Evolutionary conservation across 2,113 vertebrate genomes (phyloP).

Genomic region (Oncorhynchus clarkii): DNA sequence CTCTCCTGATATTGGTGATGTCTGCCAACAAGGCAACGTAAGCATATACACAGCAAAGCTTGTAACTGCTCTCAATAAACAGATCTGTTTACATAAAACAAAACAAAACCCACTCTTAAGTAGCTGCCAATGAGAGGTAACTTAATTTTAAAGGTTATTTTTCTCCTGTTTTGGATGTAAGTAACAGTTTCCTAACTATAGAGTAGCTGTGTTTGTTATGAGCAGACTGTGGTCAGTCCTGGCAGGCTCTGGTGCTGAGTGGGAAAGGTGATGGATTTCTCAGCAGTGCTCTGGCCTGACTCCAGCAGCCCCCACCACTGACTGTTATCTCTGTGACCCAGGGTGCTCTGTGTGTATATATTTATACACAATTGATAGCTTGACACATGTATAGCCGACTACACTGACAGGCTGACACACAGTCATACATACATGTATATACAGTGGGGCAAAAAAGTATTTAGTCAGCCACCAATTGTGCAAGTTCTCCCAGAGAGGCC

Average conservation of each 20-base stretch:
- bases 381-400: constrained; percentile 2
- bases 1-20: constrained; percentile 13
- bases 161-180: background rate
- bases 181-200: background rate
- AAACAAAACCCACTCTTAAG: background rate
- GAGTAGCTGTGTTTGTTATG: constrained; percentile 12
- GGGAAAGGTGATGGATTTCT: constrained; percentile 66
- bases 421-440: constrained; percentile 4
- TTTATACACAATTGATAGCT: background rate
- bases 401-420: constrained; percentile 18
- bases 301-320: constrained; percentile 44
- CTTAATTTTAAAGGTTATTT: background rate
- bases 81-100: background rate
- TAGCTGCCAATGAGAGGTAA: background rate
- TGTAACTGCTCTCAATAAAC: background rate
- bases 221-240: constrained; percentile 4
- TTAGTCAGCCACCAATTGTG: too few species aligned
- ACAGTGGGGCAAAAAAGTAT: too few species aligned
- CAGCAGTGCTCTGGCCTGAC: constrained; percentile 49
- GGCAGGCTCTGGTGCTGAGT: constrained; percentile 42
- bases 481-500: too few species aligned
- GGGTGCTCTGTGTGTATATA: constrained; percentile 39
- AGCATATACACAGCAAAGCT: background rate
- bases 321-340: constrained; percentile 67
- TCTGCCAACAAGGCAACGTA: background rate